A percentile compares a stretch with the other conserved stretches of the same genome.
phyloP scores from a whole-genome alignment of 2,113 vertebrate genomes.

The Hippolais icterina region DNA sequence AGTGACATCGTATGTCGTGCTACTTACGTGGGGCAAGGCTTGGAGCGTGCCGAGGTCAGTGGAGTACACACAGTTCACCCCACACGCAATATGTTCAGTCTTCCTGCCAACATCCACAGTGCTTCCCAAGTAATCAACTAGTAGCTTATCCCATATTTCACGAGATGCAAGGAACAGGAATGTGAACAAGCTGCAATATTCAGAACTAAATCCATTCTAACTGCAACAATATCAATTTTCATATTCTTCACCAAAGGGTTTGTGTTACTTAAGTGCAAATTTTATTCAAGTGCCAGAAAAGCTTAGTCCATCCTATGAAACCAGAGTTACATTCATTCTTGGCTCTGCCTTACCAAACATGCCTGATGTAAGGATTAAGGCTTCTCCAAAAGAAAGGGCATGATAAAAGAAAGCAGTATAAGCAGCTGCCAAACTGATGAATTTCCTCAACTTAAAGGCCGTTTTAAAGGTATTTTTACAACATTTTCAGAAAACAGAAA shows the following conservation, averaged over 20 bases:
- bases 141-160: neutral
- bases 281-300: neutral
- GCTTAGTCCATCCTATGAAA: neutral
- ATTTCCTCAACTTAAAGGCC: neutral
- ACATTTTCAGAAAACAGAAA: neutral
- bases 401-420: neutral
- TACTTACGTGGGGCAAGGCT: accelerated
- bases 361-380: neutral
- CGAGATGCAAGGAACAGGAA: neutral
- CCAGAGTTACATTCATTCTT: neutral
- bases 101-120: neutral
- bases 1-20: accelerated
- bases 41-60: neutral
- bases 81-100: accelerated
- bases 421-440: neutral
- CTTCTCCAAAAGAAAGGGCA: neutral
- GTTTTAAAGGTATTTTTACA: neutral
- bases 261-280: neutral
- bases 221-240: neutral
- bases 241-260: neutral
- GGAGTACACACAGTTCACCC: neutral
- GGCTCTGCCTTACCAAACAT: neutral
- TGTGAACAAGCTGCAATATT: neutral
- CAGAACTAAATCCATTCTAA: neutral
- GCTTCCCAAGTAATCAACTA: neutral